A percentile compares a stretch with the other conserved stretches of the same genome.
phyloP scores from a whole-genome alignment of 2,113 vertebrate genomes.

The Cacatua alba region DNA sequence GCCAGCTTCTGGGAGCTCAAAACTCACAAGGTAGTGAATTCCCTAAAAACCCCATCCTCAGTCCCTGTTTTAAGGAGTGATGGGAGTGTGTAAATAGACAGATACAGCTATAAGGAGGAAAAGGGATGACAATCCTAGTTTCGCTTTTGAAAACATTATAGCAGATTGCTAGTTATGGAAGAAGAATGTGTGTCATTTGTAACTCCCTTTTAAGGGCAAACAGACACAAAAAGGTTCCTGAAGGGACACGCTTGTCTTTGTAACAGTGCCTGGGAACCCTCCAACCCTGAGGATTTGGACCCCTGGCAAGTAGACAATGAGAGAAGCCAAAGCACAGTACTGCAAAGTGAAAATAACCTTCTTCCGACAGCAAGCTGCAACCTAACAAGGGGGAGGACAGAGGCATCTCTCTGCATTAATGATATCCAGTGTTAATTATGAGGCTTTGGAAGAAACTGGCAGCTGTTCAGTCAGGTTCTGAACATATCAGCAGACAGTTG shows the following conservation, averaged over 20 bases:
- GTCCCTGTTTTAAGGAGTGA: neutral
- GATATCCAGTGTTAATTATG: neutral
- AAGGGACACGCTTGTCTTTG: neutral
- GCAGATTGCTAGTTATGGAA: constrained; percentile 53
- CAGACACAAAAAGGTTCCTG: constrained; percentile 4
- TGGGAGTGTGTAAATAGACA: neutral
- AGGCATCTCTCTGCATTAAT: neutral
- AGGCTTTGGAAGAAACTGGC: neutral
- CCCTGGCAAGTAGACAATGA: neutral
- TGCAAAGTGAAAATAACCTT: neutral
- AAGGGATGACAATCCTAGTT: neutral
- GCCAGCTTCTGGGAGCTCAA: neutral
- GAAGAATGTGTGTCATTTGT: constrained; percentile 21
- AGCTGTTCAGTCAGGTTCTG: constrained; percentile 20
- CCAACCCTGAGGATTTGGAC: neutral
- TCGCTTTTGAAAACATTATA: neutral
- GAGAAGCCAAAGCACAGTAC: neutral
- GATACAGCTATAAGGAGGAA: neutral
- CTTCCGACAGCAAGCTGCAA: neutral
- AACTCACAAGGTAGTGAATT: neutral
- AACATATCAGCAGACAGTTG: constrained; percentile 8
- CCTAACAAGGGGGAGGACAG: neutral
- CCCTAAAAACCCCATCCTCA: neutral
- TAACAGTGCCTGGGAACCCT: neutral
- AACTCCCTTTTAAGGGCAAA: constrained; percentile 60